Base-by-base conservation (phyloP, 2,888 invertebrate genomes). In the Prionchulus punctatus region DNA sequence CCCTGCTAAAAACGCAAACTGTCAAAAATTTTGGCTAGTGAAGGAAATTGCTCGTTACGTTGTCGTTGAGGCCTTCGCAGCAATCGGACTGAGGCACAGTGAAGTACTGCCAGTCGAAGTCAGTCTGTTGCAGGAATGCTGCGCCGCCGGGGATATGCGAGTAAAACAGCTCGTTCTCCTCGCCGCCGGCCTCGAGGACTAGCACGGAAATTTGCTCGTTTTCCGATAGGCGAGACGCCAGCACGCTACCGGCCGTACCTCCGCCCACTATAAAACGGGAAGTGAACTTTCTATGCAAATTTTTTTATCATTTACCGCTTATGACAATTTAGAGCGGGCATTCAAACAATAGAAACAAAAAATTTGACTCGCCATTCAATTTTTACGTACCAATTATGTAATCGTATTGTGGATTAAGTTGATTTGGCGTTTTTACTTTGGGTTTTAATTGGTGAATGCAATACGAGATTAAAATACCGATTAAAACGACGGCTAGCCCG, bases 241-340 rank as follows among this genome's bases (percentile, higher is more conserved):
- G 43, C 4, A 69, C 69, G 50, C 62, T 61, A 2, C 69, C 69
- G 3, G 68, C 68, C 15, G 65, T 58, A 1, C 69, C 69, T 2
- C 62, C 68, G 30, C 69, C 69, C 49, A 69, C 69, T 69, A 26
- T 25, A 54, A 53, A n/a, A n/a, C n/a, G n/a, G n/a, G n/a, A n/a
- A n/a, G n/a, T n/a, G n/a, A n/a, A n/a, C n/a, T n/a, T n/a, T n/a
- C n/a, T n/a, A n/a, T n/a, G n/a, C n/a, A n/a, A n/a, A n/a, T n/a
- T n/a, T n/a, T n/a, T n/a, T n/a, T n/a, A n/a, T n/a, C n/a, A n/a
- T n/a, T n/a, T n/a, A n/a, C n/a, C n/a, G n/a, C n/a, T n/a, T n/a
- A n/a, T n/a, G n/a, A n/a, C n/a, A n/a, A n/a, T n/a, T n/a, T n/a
- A n/a, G n/a, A n/a, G n/a, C n/a, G n/a, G n/a, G n/a, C n/a, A n/a